phyloP scores from a whole-genome alignment of 2,888 invertebrate species.

The Aphodius sticticus region DNA sequence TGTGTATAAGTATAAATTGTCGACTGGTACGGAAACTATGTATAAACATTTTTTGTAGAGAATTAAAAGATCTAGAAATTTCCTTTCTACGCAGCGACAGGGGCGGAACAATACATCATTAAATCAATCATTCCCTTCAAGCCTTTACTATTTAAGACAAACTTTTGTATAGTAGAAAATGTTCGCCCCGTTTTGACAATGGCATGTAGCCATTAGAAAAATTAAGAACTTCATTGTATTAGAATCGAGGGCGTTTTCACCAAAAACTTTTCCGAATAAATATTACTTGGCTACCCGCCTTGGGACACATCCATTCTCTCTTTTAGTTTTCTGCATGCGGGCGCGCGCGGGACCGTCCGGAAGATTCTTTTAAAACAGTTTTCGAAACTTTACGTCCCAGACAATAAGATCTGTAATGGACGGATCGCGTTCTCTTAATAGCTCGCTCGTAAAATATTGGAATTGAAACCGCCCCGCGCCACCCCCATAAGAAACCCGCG shows the following conservation, averaged over 20 bases:
- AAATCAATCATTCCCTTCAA: too few relatives aligned
- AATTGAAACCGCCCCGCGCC: constrained; percentile 43
- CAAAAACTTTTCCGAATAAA: neutral
- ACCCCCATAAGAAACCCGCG: constrained; percentile 25
- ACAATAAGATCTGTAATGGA: constrained; percentile 37
- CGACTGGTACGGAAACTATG: too few relatives aligned
- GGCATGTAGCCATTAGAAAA: too few relatives aligned
- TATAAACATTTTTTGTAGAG: too few relatives aligned
- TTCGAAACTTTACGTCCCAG: constrained; percentile 46
- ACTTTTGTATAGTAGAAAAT: too few relatives aligned
- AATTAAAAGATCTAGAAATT: too few relatives aligned
- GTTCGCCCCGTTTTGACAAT: too few relatives aligned
- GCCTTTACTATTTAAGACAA: too few relatives aligned
- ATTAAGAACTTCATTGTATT: too few relatives aligned
- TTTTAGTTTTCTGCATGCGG: neutral
- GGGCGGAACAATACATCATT: too few relatives aligned
- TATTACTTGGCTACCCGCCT: neutral
- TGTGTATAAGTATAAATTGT: too few relatives aligned
- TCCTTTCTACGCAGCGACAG: too few relatives aligned
- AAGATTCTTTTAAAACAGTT: constrained; percentile 45
- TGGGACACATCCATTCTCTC: constrained; percentile 33
- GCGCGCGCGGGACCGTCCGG: neutral
- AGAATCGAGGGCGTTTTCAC: neutral
- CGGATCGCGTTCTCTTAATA: constrained; percentile 30
- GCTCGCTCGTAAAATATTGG: constrained; percentile 42